Base-by-base conservation (phyloP, 2,888 invertebrate species). In the Galerucella calmariensis region DNA sequence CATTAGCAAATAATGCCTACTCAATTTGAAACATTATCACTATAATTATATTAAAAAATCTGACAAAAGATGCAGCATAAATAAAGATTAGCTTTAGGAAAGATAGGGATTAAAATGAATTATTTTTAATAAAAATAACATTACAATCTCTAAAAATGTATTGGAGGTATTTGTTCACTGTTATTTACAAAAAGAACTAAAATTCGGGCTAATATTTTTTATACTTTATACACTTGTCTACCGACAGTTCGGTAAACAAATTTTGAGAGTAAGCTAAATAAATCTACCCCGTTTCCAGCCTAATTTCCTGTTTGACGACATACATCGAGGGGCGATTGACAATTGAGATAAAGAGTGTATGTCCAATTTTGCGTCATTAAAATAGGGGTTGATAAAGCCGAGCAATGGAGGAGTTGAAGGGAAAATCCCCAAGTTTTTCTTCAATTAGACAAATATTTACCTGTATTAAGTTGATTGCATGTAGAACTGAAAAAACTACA, bases 261-360 rank as follows among this genome's bases (percentile, higher is more conserved):
- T 59, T 59, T 67, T 44, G n/a, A 72, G 72, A 59, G 66, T 20
- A 72, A 66, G 44, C 65, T 48, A 72, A 72, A 72, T 59, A 72
- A 73, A 69, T 69, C 66, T 56, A 73, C 73, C 63, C 69, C 63
- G 46, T 67, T 73, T 58, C 51, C 48, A 75, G 68, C 69, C 70
- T 69, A 76, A 75, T 78, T 78, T 76, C 74, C 76, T 72, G 67
- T 73, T 61, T 44, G 59, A 63, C 63, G 58, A 66, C 10, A 66
- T 58, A 61, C 59, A 44, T 73, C 63, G 48, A 73, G 73, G 73
- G 73, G 69, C 65, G 73, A 75, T 75, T 67, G 67, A 69, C 75
- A 76, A 75, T 76, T 69, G 74, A 75, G 78, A 78, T 78, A 78
- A 76, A 73, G 75, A 69, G 77, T 78, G 75, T 77, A 78, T 73